Conservation (phyloP, 2,888 invertebrate genomes). For the Pseudanteris insignis region DNA sequence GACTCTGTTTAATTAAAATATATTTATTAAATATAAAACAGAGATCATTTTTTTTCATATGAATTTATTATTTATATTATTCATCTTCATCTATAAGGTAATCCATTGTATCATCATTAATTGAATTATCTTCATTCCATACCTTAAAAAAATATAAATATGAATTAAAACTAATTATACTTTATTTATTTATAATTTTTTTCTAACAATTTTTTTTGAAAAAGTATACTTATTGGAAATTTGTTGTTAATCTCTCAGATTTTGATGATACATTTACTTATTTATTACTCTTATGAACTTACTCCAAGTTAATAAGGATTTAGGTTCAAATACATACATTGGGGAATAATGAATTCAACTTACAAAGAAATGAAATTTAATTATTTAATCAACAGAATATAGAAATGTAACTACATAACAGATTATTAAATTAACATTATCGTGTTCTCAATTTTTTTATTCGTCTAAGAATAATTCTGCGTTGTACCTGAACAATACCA, state of each 20-base stretch:
- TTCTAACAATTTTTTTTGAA: too few relatives aligned
- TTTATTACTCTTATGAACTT: too few relatives aligned
- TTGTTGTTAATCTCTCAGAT: too few relatives aligned
- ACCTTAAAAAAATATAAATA: slow-evolving; percentile 55
- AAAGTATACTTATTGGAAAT: too few relatives aligned
- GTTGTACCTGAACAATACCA: slow-evolving; percentile 72
- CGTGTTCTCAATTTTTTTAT: slow-evolving; percentile 16
- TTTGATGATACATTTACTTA: too few relatives aligned
- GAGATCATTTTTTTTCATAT: slow-evolving; percentile 29
- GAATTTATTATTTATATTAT: slow-evolving; percentile 42
- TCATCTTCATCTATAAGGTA: slow-evolving; percentile 52
- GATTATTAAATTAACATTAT: slow-evolving; percentile 5
- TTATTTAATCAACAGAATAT: slow-evolving; percentile 14
- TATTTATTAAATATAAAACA: slow-evolving; percentile 41
- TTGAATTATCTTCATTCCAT: slow-evolving; percentile 50
- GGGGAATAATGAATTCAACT: slow-evolving; percentile 15
- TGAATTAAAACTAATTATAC: too few relatives aligned
- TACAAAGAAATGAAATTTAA: slow-evolving; percentile 14
- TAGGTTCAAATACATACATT: slow-evolving; percentile 1
- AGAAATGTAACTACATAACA: too few relatives aligned
- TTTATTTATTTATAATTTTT: too few relatives aligned
- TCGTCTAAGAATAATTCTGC: slow-evolving; percentile 26
- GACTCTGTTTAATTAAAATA: slow-evolving; percentile 28
- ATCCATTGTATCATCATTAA: slow-evolving; percentile 46
- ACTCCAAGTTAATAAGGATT: not conserved